Evolutionary conservation across 1,140 invertebrate genomes (phyloP).

Genomic region (Brachionus sp.): DNA sequence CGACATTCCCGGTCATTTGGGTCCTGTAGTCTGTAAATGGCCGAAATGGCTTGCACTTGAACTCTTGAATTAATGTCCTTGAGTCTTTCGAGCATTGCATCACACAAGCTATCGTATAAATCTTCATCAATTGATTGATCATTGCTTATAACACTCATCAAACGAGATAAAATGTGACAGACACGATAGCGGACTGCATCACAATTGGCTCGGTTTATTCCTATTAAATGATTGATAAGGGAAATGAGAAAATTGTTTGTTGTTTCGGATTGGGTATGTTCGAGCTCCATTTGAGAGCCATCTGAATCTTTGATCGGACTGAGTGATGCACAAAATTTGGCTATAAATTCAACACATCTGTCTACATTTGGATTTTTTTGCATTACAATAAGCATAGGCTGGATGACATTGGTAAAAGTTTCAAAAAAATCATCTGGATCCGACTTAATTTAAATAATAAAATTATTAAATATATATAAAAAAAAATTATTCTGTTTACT

Average conservation of each 20-base stretch:
- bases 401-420: not conserved
- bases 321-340: constrained; percentile 63
- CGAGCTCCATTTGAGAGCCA: not conserved
- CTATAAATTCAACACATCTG: constrained; percentile 66
- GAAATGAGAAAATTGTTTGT: constrained; percentile 52
- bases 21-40: constrained; percentile 75
- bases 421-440: constrained; percentile 11
- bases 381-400: constrained; percentile 50
- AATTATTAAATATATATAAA: not conserved
- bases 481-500: not conserved
- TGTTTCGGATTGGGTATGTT: constrained; percentile 48
- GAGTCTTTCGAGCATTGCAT: constrained; percentile 68
- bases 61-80: constrained; percentile 71
- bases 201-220: constrained; percentile 64
- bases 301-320: constrained; percentile 19
- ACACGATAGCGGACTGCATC: constrained; percentile 68
- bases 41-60: constrained; percentile 71
- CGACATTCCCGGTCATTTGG: constrained; percentile 71
- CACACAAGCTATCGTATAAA: constrained; percentile 69
- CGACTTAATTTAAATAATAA: not conserved
- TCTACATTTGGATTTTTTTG: constrained; percentile 65
- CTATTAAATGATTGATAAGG: constrained; percentile 54
- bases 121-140: constrained; percentile 73
- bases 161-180: constrained; percentile 71
- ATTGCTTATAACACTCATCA: constrained; percentile 70